These are phyloP conservation scores for Clostera curtula DNA, from an alignment of 2,888 invertebrate species.

Conservation along the genomic window DNA sequence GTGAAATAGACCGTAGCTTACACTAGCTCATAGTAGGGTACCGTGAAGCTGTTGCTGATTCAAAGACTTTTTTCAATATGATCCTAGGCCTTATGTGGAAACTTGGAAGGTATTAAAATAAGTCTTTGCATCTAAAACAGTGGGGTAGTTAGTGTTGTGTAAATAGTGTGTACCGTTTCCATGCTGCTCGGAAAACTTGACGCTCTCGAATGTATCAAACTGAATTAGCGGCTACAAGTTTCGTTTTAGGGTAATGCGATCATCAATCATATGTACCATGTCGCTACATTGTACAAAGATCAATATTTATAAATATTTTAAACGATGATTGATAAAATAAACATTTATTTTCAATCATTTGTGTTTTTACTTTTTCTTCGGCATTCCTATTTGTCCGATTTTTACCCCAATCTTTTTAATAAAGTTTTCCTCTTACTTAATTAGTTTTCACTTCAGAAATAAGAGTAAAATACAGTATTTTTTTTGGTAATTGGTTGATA, in stretches of 20 bases:
- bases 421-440: too few relatives aligned
- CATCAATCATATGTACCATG: constrained; percentile 54
- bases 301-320: constrained; percentile 71
- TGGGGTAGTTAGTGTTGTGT: constrained; percentile 34
- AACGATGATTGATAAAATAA: constrained; percentile 73
- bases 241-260: constrained; percentile 36
- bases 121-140: constrained; percentile 27
- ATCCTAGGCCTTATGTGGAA: constrained; percentile 28
- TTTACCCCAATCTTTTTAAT: too few relatives aligned
- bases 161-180: constrained; percentile 33
- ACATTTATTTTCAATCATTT: constrained; percentile 65
- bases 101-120: constrained; percentile 30
- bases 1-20: constrained; percentile 51
- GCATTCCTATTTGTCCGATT: not conserved
- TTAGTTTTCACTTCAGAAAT: too few relatives aligned
- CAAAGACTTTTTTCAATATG: constrained; percentile 37
- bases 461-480: too few relatives aligned
- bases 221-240: constrained; percentile 34
- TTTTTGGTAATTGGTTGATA: too few relatives aligned
- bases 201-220: constrained; percentile 28
- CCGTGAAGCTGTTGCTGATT: constrained; percentile 43
- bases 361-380: constrained; percentile 22
- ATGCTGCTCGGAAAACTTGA: constrained; percentile 27
- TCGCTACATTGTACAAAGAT: constrained; percentile 69
- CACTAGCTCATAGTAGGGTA: constrained; percentile 53